phyloP scores from a whole-genome alignment of 2,888 invertebrate genomes.

The Tinea pellionella region DNA sequence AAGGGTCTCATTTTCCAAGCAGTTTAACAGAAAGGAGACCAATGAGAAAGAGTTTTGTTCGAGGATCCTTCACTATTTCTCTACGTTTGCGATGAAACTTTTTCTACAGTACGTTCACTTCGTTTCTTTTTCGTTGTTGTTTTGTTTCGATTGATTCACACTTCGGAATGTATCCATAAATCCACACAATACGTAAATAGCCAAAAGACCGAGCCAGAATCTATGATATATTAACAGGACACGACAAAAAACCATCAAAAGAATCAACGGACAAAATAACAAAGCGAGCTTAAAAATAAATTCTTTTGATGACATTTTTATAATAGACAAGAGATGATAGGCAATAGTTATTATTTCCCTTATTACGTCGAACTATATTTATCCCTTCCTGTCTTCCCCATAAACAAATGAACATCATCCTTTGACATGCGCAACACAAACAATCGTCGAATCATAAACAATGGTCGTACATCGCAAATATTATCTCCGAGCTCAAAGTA shows the following conservation, averaged over 20 bases:
- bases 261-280: not conserved
- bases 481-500: slow-evolving; percentile 54
- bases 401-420: slow-evolving; percentile 47
- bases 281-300: slow-evolving; percentile 1
- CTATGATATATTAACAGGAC: not conserved
- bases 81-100: not conserved
- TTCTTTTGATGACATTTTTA: slow-evolving; percentile 7
- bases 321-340: not conserved
- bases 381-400: slow-evolving; percentile 2
- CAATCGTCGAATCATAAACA: slow-evolving; percentile 68
- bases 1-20: slow-evolving; percentile 36
- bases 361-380: slow-evolving; percentile 2
- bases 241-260: not conserved
- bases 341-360: not conserved
- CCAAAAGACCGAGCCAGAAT: not conserved
- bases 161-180: no score
- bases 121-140: no score
- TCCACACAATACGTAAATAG: no score
- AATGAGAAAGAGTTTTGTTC: slow-evolving; percentile 36
- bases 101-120: not conserved
- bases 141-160: no score
- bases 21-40: slow-evolving; percentile 40
- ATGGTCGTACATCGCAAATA: slow-evolving; percentile 65
- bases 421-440: slow-evolving; percentile 63
- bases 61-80: slow-evolving; percentile 28